phyloP scores from a whole-genome alignment of 2,113 vertebrate species.

The Oreocharis arfaki region DNA sequence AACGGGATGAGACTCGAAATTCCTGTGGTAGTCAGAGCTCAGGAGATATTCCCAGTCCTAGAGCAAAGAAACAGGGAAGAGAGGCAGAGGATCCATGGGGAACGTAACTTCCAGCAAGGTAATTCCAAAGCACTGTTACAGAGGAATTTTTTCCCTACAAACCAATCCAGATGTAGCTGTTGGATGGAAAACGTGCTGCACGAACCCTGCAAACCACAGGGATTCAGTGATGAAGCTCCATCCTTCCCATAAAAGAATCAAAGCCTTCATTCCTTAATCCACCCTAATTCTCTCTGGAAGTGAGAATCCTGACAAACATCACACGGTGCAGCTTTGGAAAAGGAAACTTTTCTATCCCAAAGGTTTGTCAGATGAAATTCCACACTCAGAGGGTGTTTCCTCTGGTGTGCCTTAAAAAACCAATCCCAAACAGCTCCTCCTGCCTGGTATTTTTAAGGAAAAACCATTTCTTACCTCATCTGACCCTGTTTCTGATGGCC shows the following conservation, averaged over 20 bases:
- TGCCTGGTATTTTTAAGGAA: neutral
- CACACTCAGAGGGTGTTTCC: neutral
- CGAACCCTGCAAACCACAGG: neutral
- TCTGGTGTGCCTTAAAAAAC: neutral
- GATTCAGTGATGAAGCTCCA: neutral
- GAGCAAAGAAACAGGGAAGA: neutral
- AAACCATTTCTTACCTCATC: conserved; percentile 81
- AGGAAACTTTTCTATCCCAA: neutral
- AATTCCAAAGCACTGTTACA: neutral
- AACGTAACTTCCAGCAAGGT: neutral
- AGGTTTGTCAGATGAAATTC: neutral
- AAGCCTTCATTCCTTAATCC: neutral
- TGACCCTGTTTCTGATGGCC: conserved; percentile 91
- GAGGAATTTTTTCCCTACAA: neutral
- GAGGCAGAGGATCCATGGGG: neutral
- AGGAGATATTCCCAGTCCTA: conserved; percentile 95
- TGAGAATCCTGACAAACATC: neutral
- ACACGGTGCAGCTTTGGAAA: neutral
- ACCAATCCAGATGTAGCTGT: neutral
- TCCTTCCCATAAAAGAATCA: neutral
- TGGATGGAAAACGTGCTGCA: neutral
- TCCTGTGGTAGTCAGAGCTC: conserved; percentile 88
- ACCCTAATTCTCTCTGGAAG: neutral
- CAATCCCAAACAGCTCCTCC: neutral
- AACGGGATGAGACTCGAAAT: conserved; percentile 77